Percentiles rank a stretch among this genome's conserved stretches.
Conservation (phyloP, 2,888 invertebrate genomes). For the Eupithecia pulchellata region DNA sequence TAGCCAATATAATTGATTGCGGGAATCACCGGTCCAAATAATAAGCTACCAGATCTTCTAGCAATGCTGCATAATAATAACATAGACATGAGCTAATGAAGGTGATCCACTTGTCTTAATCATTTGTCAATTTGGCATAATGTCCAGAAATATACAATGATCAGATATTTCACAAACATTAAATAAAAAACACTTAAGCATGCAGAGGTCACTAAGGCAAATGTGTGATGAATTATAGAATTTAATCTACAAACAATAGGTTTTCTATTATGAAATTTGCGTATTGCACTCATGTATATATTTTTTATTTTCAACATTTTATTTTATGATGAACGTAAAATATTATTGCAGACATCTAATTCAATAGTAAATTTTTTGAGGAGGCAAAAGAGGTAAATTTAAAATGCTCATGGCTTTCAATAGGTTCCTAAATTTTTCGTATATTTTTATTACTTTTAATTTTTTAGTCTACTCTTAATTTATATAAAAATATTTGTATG, state of each 20-base stretch:
- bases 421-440: too few species aligned
- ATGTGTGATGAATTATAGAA: not conserved
- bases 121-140: constrained; percentile 36
- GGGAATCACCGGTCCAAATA: not conserved
- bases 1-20: not conserved
- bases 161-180: not conserved
- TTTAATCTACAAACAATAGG: not conserved
- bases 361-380: too few species aligned
- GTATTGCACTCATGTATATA: too few species aligned
- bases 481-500: too few species aligned
- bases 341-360: too few species aligned
- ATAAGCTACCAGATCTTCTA: not conserved
- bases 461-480: too few species aligned
- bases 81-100: constrained; percentile 1
- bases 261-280: too few species aligned
- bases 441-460: too few species aligned
- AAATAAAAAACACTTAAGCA: not conserved
- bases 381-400: too few species aligned
- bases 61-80: not conserved
- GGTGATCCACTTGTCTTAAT: constrained; percentile 9
- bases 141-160: constrained; percentile 50
- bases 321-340: too few species aligned
- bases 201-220: not conserved
- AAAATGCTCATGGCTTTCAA: too few species aligned
- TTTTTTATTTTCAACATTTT: too few species aligned